A percentile compares a stretch with the other conserved stretches of the same genome.
Conservation (phyloP, 2,113 vertebrate species). For the Equus quagga region DNA sequence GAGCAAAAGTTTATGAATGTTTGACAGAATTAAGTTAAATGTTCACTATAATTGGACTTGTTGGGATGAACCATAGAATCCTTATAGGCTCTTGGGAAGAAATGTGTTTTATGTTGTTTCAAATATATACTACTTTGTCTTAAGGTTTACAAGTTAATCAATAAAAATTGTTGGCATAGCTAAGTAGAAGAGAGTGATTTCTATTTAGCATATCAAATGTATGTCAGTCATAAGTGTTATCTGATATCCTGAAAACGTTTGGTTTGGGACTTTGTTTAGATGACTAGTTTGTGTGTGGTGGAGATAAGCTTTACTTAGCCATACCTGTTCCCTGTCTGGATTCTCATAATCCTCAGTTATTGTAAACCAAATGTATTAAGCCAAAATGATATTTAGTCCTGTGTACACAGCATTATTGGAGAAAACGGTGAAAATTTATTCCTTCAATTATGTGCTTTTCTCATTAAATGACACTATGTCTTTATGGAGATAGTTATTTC, state of each 20-base stretch:
- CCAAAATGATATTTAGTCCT: background rate
- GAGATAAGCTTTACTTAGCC: background rate
- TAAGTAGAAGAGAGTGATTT: background rate
- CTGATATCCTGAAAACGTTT: background rate
- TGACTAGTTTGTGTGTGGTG: background rate
- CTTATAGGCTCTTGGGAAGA: background rate
- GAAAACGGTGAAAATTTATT: conserved; percentile 29
- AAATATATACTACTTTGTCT: background rate
- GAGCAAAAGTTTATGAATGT: background rate
- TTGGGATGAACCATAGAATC: background rate
- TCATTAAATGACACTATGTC: background rate
- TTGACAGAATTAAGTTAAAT: background rate
- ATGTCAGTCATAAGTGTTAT: background rate
- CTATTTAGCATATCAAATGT: background rate
- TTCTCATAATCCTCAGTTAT: background rate
- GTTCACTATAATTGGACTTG: background rate
- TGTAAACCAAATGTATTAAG: background rate
- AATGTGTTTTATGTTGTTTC: background rate
- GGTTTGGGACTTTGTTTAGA: background rate
- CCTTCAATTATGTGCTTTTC: conserved; percentile 30
- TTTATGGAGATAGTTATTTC: conserved; percentile 21
- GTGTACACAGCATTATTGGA: background rate
- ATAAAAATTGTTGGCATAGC: background rate
- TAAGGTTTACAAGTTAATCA: conserved; percentile 10
- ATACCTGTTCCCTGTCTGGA: background rate